phyloP scores from a whole-genome alignment of 2,113 vertebrate species.

The Pituophis catenifer region DNA sequence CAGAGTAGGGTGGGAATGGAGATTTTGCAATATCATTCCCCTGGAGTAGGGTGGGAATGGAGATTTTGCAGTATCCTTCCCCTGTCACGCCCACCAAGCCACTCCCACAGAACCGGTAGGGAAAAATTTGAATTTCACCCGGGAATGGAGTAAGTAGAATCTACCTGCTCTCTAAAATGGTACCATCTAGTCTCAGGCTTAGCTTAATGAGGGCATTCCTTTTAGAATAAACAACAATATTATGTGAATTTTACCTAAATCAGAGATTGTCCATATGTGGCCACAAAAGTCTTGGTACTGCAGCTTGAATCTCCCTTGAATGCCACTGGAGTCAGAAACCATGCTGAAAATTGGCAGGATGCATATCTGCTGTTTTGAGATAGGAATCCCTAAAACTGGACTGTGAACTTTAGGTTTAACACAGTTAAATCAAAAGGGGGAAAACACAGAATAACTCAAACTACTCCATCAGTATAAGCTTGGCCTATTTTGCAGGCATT shows the following conservation, averaged over 20 bases:
- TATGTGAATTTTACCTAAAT: neutral
- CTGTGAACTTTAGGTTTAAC: neutral
- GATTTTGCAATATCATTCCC: too few species aligned
- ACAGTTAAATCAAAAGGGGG: neutral
- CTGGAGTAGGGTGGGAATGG: too few species aligned
- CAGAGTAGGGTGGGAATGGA: too few species aligned
- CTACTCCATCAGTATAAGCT: neutral
- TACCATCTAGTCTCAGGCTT: too few species aligned
- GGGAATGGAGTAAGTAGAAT: neutral
- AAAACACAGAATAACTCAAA: neutral
- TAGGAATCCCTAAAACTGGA: neutral
- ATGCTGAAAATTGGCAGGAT: neutral
- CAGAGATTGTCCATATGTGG: neutral
- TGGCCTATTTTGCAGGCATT: neutral
- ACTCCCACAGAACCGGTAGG: too few species aligned
- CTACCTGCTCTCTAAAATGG: neutral
- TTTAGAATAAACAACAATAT: neutral
- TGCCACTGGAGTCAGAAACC: neutral
- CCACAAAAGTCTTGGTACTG: neutral
- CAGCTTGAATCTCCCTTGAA: neutral
- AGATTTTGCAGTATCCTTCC: too few species aligned
- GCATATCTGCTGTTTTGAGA: neutral
- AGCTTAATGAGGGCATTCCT: neutral
- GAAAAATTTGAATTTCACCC: too few species aligned
- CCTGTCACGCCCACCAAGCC: too few species aligned